Base-by-base conservation (phyloP, 1,140 invertebrate genomes). In the Ganaspis sp. region DNA sequence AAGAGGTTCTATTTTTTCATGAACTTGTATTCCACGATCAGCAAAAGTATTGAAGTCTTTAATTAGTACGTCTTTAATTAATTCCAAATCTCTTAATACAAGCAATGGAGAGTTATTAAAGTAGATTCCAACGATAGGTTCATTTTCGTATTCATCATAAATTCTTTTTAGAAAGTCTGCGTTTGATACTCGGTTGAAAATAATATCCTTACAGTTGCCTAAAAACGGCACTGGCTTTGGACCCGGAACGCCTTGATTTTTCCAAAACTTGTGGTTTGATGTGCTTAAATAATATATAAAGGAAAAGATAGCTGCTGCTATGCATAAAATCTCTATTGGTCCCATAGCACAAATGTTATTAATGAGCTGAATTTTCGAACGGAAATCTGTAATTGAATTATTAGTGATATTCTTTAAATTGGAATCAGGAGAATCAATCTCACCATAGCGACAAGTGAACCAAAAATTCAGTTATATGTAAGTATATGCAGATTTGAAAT, bases 11-110 rank as follows among this genome's bases (percentile, higher is more conserved):
- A 87, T 76, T 58, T 89, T 88, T 15, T 86, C 84, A 19, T 83
- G 72, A 11, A 86, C 76, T 26, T 69, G 73, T 1, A 89, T 38
- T 4, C 89, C 90, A 29, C 92, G 87, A 75, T 92, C 83, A 8
- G 87, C 69, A 38, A 93, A 93, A 38, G 84, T 83, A 0, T 87
- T 80, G 70, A 93, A 93, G 64, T 93, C 90, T 77, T 90, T 92
- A 3, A 93, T 91, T 5, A 93, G 34, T 3, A 93, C 75, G 2
- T 88, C 78, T 64, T 90, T 92, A 4, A 93, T 90, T 4, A 92
- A n/a, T 1, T 92, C 89, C 0, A 88, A 87, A 79, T 93, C 92
- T 21, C 79, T 82, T 0, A 92, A 0, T 0, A 92, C 71, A 0
- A 92, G 74, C 3, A 87, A 37, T 0, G 92, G 91, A 3, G 70